Evolutionary conservation across 2,797 vertebrate species (phyloP).

Genomic region (Hoplostethus atlanticus): DNA sequence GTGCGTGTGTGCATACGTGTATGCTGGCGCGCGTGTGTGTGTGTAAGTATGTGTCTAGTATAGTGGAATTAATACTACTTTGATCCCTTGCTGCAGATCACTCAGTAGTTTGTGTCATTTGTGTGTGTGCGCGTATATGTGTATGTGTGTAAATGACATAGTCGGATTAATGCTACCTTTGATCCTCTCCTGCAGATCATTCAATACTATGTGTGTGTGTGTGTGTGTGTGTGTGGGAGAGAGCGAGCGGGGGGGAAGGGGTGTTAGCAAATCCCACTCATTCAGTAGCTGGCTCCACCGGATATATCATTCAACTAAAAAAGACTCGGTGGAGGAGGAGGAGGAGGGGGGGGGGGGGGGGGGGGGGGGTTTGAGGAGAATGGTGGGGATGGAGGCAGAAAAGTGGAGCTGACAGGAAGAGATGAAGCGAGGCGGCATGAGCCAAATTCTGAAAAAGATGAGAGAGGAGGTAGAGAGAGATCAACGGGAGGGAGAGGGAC

Average conservation of each 20-base stretch:
- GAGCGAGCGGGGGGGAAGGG: conserved; percentile 24
- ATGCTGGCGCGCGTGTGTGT: background rate
- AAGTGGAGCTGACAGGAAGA: conserved; percentile 51
- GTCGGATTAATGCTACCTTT: conserved; percentile 56
- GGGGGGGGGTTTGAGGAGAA: conserved; percentile 23
- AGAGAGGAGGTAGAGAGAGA: background rate
- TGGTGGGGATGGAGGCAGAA: conserved; percentile 32
- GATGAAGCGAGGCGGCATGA: conserved; percentile 39
- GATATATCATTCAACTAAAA: conserved; percentile 71
- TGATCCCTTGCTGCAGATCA: conserved; percentile 55
- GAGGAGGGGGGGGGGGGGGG: conserved; percentile 20
- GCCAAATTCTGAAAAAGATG: conserved; percentile 20
- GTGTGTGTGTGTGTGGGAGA: conserved; percentile 11
- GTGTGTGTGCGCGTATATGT: conserved; percentile 4
- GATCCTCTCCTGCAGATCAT: conserved; percentile 52
- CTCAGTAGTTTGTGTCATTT: conserved; percentile 34
- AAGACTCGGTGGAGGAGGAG: conserved; percentile 16
- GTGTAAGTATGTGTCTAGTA: conserved; percentile 21
- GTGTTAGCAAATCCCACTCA: conserved; percentile 66
- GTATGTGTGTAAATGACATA: conserved; percentile 6
- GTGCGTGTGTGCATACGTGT: conserved; percentile 11
- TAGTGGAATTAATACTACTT: conserved; percentile 56
- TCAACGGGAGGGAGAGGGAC: conserved; percentile 3
- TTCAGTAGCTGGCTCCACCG: conserved; percentile 67
- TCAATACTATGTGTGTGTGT: conserved; percentile 39